Conservation (phyloP, 1,140 invertebrate species). For the Phocides pigmalion region DNA sequence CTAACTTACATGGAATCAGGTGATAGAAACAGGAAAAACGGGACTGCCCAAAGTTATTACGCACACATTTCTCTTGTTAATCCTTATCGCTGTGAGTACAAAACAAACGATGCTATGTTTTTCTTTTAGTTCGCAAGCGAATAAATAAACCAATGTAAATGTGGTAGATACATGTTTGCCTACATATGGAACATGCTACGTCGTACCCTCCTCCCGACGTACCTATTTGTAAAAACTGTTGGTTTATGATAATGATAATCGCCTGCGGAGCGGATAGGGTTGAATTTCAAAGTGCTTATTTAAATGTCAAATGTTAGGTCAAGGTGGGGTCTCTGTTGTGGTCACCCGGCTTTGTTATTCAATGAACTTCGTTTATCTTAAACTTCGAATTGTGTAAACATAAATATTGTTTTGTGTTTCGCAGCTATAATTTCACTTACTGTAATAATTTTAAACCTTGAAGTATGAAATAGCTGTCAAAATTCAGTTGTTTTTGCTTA, state of each 20-base stretch:
- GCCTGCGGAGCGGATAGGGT: constrained; percentile 22
- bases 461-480: too few species aligned
- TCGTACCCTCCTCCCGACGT: neutral
- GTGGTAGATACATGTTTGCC: neutral
- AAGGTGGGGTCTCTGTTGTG: constrained; percentile 28
- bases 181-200: constrained; percentile 12
- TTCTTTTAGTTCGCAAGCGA: neutral
- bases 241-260: constrained; percentile 28
- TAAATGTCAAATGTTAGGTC: constrained; percentile 33
- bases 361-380: constrained; percentile 23
- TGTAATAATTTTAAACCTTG: too few species aligned
- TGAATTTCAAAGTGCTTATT: constrained; percentile 30
- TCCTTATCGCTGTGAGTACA: neutral
- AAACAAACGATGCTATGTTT: neutral
- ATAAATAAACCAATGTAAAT: constrained; percentile 14
- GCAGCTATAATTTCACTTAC: neutral
- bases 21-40: neutral
- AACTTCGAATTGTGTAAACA: neutral
- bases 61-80: constrained; percentile 1
- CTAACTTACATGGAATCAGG: neutral
- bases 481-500: too few species aligned
- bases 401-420: constrained; percentile 1
- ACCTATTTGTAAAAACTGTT: constrained; percentile 18
- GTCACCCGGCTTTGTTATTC: constrained; percentile 25
- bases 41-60: neutral